Base-by-base conservation (phyloP, 2,797 vertebrate genomes). In the Garrulus glandarius region DNA sequence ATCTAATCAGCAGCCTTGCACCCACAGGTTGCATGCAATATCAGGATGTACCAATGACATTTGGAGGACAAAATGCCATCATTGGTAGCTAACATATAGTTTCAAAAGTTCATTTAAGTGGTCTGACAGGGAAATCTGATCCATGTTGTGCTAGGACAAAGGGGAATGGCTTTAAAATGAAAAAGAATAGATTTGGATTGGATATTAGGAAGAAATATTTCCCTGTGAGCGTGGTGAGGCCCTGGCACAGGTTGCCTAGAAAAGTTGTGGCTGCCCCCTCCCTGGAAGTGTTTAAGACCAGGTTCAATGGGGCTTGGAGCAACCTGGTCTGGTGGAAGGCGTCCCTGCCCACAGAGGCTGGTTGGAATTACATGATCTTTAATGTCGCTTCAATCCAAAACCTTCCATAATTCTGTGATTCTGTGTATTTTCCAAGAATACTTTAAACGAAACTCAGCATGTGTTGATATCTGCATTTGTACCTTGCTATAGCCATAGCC, bases 31-130 rank as follows among this genome's bases (percentile, higher is more conserved):
- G 15, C 14, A 49, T 88, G 15, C 14, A 49, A 22, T 49, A 63
- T 20, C 32, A 55, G 6, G 3, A 10, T 30, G 12, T n/a, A 19
- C 7, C 32, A 80, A 23, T 56, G 29, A 24, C 7, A 34, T 34
- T 15, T 41, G 0, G 0, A n/a, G 21, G n/a, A 72, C 6, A 44
- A 75, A 83, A 32, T 0, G 1, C 1, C 6, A 17, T 11, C 3
- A 50, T 69, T 61, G 67, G 13, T 50, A n/a, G 7, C 26, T 53
- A 22, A 18, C 39, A 7, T 13, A 30, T 49, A 27, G 30, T 46
- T 94, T 85, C 26, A 61, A 39, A 57, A 53, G 13, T 5, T 65
- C 15, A 76, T 69, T 37, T 47, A 70, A 77, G 19, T 16, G 52
- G 15, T 43, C 24, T 47, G 19, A 41, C 11, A 37, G 12, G 21